Percentiles rank a stretch among this genome's conserved stretches.
phyloP scores from a whole-genome alignment of 1,140 invertebrate genomes.

The Cyrtorhinus lividipennis region DNA sequence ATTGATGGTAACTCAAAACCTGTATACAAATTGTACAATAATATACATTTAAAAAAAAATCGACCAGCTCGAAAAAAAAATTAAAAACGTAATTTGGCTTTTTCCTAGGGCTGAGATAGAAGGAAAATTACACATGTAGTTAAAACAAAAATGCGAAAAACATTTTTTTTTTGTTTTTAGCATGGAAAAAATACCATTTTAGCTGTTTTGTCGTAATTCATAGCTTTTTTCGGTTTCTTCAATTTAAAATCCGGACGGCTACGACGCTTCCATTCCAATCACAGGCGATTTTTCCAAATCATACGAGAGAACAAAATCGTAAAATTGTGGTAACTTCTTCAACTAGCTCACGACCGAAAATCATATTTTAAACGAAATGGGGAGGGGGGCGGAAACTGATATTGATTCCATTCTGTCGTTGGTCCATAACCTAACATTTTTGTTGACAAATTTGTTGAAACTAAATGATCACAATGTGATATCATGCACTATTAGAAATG shows the following conservation, averaged over 20 bases:
- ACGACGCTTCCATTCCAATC: slow-evolving; percentile 4
- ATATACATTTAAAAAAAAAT: slow-evolving; percentile 3
- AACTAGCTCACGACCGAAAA: neutral
- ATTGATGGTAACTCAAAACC: slow-evolving; percentile 20
- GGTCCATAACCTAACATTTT: too few relatives aligned
- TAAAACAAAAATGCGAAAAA: too few relatives aligned
- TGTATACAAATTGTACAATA: slow-evolving; percentile 17
- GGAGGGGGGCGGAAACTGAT: too few relatives aligned
- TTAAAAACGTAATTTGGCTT: slow-evolving; percentile 12
- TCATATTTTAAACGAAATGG: too few relatives aligned
- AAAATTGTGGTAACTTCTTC: neutral
- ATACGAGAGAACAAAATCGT: neutral
- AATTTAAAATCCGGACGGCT: slow-evolving; percentile 7
- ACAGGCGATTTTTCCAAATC: slow-evolving; percentile 15
- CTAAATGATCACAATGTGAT: too few relatives aligned
- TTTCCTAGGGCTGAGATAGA: slow-evolving; percentile 6
- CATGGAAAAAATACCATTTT: too few relatives aligned
- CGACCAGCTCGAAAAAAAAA: slow-evolving; percentile 2
- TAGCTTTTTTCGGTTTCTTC: too few relatives aligned
- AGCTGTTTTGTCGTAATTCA: too few relatives aligned
- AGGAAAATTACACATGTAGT: slow-evolving; percentile 4
- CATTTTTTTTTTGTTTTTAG: too few relatives aligned
- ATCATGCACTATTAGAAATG: too few relatives aligned
- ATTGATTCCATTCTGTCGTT: too few relatives aligned
- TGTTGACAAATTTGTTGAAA: too few relatives aligned